Evolutionary conservation across 2,888 invertebrate genomes (phyloP), one percentile per base, ranked within the genome.

Genomic region (Chironomus tentans): DNA sequence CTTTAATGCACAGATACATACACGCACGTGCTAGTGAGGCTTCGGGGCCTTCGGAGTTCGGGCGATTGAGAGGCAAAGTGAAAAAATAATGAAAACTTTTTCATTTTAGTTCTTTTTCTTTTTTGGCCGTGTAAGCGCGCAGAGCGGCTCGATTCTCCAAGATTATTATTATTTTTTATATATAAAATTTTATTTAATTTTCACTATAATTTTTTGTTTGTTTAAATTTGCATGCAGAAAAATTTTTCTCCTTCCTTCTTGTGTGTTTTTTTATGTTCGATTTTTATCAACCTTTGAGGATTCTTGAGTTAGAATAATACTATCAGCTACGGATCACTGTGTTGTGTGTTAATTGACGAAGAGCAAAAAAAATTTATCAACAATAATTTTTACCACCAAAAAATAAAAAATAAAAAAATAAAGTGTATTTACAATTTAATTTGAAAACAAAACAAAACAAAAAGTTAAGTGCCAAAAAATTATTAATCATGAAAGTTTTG

Each of bases 71-170:
- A 74, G 74, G 68, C 74, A 74, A 74, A 74, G 75, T 76, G 76
- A 69, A 69, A 76, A 76, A 69, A 56, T 76, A 69, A 68, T 76
- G 76, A 69, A 74, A 76, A 68, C 76, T 76, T 76, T 76, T 76
- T 76, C 61, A 24, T 38, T 76, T 76, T 76, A 69, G 76, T 76
- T 68, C 69, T 76, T 76, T 76, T 76, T 76, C 76, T 76, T 76
- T 76, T 76, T 69, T 28, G 61, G 56, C 76, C 69, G 76, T 76
- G 74, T 74, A 74, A 74, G 68, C 74, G 74, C 74, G 74, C 68
- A 74, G 65, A 46, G 68, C 74, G 74, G 68, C 74, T 74, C 74
- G 61, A 46, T 68, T 48, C 74, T 74, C 74, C 46, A 65, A 65
- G 74, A 74, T 62, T 74, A 62, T 62, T 74, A 68, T 74, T 74